phyloP scores from a whole-genome alignment of 2,888 invertebrate species.

The Apomyelois bistriatella region DNA sequence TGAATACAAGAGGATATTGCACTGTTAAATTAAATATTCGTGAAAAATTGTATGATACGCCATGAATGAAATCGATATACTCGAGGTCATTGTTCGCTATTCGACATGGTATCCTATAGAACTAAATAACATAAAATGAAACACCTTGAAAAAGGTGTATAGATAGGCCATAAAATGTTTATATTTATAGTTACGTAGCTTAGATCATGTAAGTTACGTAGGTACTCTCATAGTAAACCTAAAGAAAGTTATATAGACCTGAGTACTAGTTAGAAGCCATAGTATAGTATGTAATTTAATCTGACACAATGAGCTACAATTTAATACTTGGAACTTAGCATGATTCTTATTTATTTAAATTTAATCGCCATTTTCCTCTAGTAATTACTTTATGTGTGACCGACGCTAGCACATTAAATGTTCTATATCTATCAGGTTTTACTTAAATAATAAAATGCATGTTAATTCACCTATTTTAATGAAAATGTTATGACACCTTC shows the following conservation, averaged over 20 bases:
- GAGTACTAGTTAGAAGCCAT: neutral
- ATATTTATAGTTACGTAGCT: too few relatives aligned
- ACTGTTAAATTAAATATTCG: too few relatives aligned
- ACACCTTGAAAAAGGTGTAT: neutral
- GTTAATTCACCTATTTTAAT: slow-evolving; percentile 6
- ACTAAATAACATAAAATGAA: slow-evolving; percentile 6
- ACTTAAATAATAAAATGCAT: too few relatives aligned
- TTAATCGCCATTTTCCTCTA: too few relatives aligned
- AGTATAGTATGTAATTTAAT: neutral
- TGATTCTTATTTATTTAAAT: too few relatives aligned
- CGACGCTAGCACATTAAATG: too few relatives aligned
- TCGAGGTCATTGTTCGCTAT: slow-evolving; percentile 11
- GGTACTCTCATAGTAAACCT: neutral
- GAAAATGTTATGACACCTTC: slow-evolving; percentile 8
- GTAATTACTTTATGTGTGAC: too few relatives aligned
- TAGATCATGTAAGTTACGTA: too few relatives aligned
- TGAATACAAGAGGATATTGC: too few relatives aligned
- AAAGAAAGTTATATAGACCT: slow-evolving; percentile 1
- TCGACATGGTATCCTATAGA: slow-evolving; percentile 1
- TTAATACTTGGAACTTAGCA: too few relatives aligned
- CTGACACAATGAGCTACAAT: neutral
- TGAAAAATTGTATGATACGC: slow-evolving; percentile 16
- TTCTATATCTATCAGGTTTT: too few relatives aligned
- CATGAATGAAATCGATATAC: slow-evolving; percentile 3
- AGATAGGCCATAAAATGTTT: too few relatives aligned